phyloP scores from a whole-genome alignment of 2,797 vertebrate genomes.

The Merluccius polli region DNA sequence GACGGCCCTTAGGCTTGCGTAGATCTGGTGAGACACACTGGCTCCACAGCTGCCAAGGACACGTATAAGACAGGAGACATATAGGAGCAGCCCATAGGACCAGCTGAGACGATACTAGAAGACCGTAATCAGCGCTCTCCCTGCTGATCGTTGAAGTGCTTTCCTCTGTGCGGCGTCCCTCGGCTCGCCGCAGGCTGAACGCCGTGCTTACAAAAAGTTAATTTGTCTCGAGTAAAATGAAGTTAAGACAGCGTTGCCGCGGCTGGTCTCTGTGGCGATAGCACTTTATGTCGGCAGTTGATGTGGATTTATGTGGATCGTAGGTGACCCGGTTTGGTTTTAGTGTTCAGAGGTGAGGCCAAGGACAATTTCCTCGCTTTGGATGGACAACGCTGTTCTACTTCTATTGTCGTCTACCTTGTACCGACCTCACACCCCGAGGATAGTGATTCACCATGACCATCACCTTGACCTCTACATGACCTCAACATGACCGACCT shows the following conservation, averaged over 20 bases:
- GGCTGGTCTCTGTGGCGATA: background rate
- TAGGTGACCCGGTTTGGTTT: no score
- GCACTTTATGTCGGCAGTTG: no score
- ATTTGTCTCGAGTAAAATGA: background rate
- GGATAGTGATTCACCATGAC: no score
- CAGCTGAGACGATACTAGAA: background rate
- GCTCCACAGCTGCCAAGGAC: constrained; percentile 17
- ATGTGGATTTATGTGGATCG: no score
- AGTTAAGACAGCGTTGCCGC: background rate
- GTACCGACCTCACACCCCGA: no score
- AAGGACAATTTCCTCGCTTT: no score
- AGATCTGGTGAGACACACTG: constrained; percentile 28
- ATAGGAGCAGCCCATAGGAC: background rate
- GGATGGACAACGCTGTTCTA: no score
- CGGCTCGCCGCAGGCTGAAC: background rate
- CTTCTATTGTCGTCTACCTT: no score
- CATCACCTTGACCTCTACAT: no score
- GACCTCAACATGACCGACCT: no score
- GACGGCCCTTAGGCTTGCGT: background rate
- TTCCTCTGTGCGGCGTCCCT: background rate
- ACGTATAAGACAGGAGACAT: constrained; percentile 9
- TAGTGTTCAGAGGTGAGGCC: no score
- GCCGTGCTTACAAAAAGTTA: background rate
- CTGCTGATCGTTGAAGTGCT: background rate
- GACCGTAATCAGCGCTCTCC: background rate